A percentile compares a stretch with the other conserved stretches of the same genome.
These are phyloP conservation scores for Elysia crispata DNA, from an alignment of 2,888 invertebrate genomes.

Conservation along the genomic window DNA sequence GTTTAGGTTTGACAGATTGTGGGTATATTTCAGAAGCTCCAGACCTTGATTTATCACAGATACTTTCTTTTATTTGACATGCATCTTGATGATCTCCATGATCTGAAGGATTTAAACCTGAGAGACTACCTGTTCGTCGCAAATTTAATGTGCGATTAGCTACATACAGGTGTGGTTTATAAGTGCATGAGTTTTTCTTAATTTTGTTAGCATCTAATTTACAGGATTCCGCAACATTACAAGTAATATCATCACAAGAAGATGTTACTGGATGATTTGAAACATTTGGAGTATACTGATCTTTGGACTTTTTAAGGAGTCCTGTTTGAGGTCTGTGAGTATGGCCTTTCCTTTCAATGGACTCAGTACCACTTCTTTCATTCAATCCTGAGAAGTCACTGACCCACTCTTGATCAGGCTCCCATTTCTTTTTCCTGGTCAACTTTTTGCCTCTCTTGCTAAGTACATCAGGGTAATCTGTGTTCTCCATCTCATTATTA, in stretches of 20 bases:
- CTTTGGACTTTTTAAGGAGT: too few relatives aligned
- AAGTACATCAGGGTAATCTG: not conserved
- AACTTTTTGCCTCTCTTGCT: not conserved
- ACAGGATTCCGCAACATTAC: too few relatives aligned
- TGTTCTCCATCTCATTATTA: too few relatives aligned
- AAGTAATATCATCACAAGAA: too few relatives aligned
- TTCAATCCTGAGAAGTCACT: constrained; percentile 47
- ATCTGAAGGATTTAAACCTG: not conserved
- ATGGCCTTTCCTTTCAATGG: too few relatives aligned
- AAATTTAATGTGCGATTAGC: constrained; percentile 64
- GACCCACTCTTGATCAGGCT: constrained; percentile 53
- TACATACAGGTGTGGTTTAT: constrained; percentile 64
- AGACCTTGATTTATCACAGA: too few relatives aligned
- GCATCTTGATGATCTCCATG: too few relatives aligned
- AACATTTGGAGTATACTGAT: too few relatives aligned
- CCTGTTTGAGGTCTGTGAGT: too few relatives aligned
- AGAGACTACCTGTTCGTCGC: constrained; percentile 60
- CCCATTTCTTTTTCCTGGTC: not conserved
- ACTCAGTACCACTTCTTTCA: not conserved
- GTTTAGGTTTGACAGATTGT: not conserved
- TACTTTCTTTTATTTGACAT: too few relatives aligned
- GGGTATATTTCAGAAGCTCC: too few relatives aligned
- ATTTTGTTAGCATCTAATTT: constrained; percentile 9
- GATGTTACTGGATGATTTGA: too few relatives aligned
- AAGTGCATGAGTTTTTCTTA: constrained; percentile 44